Conservation (phyloP, 53 echinoderm and acorn worm genomes). For the Apostichopus leukothele region DNA sequence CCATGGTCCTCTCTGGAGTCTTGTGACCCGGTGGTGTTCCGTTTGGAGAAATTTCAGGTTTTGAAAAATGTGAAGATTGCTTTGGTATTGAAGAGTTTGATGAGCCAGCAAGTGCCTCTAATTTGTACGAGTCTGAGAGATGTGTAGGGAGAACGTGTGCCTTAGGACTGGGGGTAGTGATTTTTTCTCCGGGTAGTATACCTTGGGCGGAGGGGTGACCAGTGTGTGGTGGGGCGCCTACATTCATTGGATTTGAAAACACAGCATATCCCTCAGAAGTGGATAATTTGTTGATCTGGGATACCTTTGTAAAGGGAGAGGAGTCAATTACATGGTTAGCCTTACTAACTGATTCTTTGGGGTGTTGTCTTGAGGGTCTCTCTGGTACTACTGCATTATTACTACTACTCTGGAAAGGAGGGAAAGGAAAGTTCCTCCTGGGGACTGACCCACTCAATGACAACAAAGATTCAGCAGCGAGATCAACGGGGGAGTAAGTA, state of each 20-base stretch:
- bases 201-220: not conserved
- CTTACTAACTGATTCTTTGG: not conserved
- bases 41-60: not conserved
- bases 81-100: slow-evolving; percentile 16
- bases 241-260: not conserved
- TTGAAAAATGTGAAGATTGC: slow-evolving; percentile 29
- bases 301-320: slow-evolving; percentile 36
- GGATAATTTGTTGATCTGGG: slow-evolving; percentile 32
- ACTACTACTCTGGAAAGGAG: not conserved
- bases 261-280: slow-evolving; percentile 43
- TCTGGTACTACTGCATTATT: not conserved
- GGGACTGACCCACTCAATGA: slow-evolving; percentile 75
- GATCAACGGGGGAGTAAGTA: slow-evolving; percentile 84
- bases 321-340: not conserved
- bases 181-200: slow-evolving; percentile 15
- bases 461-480: slow-evolving; percentile 86
- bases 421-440: slow-evolving; percentile 40
- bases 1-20: slow-evolving; percentile 35
- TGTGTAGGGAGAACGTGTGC: slow-evolving; percentile 37
- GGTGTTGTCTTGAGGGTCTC: not conserved
- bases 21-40: slow-evolving; percentile 12
- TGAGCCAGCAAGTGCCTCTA: not conserved
- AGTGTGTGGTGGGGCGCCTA: slow-evolving; percentile 6
- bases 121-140: not conserved
- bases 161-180: slow-evolving; percentile 44